Percentiles rank a stretch among this genome's conserved stretches.
phyloP scores from a whole-genome alignment of 2,113 vertebrate genomes.

The Caranx melampygus region DNA sequence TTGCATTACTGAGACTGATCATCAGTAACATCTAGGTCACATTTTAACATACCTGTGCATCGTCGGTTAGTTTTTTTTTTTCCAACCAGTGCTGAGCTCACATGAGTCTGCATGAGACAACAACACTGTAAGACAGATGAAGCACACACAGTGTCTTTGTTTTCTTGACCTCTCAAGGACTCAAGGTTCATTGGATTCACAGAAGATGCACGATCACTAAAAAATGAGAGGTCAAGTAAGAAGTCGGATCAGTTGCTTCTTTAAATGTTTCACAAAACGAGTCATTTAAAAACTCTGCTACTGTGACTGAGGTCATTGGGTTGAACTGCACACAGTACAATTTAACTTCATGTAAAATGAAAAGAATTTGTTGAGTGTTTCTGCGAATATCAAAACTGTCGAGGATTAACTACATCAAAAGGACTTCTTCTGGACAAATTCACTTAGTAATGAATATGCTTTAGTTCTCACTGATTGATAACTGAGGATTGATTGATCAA shows the following conservation, averaged over 20 bases:
- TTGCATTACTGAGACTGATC: background rate
- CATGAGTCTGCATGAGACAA: background rate
- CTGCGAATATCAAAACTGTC: background rate
- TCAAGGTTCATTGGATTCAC: background rate
- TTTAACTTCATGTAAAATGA: background rate
- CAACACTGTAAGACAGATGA: background rate
- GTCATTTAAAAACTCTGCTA: background rate
- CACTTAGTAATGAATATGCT: background rate
- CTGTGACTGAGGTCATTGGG: background rate
- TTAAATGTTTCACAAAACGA: background rate
- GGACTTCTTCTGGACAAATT: background rate
- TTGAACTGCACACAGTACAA: background rate
- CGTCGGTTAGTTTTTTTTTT: too few relatives aligned
- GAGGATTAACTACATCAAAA: background rate
- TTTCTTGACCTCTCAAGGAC: background rate
- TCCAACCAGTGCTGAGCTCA: background rate
- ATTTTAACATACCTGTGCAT: too few relatives aligned
- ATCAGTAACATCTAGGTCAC: too few relatives aligned
- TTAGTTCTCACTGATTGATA: conserved; percentile 14
- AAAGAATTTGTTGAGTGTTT: background rate
- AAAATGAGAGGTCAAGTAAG: background rate
- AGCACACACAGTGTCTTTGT: background rate
- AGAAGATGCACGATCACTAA: background rate
- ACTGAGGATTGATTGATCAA: background rate
- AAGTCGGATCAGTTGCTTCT: background rate